Conservation (phyloP, 2,797 vertebrate genomes). For the Neomorphus geoffroyi region DNA sequence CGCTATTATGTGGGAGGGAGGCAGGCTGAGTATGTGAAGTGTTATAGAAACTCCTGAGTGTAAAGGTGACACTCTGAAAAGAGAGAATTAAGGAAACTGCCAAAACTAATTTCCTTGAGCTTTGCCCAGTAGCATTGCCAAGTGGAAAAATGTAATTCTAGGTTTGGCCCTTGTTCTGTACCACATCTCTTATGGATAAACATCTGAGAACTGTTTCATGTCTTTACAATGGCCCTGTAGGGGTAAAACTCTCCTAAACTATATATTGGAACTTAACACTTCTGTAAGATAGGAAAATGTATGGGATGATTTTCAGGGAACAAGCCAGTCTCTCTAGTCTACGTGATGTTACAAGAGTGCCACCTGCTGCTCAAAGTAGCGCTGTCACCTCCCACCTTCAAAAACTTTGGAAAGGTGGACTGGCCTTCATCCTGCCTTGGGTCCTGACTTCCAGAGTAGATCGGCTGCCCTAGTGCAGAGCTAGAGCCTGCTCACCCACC, state of each 20-base stretch:
- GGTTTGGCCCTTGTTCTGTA: neutral
- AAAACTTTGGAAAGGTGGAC: rapidly evolving
- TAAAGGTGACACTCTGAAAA: neutral
- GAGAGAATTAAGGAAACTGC: neutral
- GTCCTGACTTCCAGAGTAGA: rapidly evolving
- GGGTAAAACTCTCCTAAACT: too few relatives aligned
- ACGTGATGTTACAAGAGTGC: neutral
- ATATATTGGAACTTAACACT: neutral
- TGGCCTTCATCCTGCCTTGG: rapidly evolving
- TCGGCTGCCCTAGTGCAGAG: neutral
- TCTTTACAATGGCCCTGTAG: neutral
- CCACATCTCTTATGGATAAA: neutral
- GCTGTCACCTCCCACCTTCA: too few relatives aligned
- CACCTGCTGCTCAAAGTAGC: neutral
- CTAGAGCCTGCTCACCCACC: too few relatives aligned
- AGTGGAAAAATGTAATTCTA: neutral
- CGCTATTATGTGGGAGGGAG: rapidly evolving
- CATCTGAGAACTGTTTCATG: neutral
- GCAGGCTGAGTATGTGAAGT: neutral
- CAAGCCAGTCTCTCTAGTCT: rapidly evolving
- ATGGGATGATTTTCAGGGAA: neutral
- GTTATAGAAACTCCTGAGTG: too few relatives aligned
- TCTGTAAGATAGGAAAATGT: neutral
- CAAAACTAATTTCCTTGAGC: neutral
- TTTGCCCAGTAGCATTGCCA: neutral